Evolutionary conservation across 1,140 invertebrate genomes (phyloP), one percentile per base, ranked within the genome.

Genomic region (Heliconius congener): DNA sequence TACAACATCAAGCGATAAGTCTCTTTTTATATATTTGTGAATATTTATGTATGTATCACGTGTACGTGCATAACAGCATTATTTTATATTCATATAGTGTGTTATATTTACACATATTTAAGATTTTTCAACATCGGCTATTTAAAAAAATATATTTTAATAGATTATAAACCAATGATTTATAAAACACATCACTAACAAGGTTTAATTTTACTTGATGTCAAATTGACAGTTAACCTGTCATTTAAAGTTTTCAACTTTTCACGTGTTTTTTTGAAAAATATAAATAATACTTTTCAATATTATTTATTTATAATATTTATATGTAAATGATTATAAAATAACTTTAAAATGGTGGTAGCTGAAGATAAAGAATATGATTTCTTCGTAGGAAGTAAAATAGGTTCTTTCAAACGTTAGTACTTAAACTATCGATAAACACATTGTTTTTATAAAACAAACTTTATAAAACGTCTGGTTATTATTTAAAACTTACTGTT

Each of bases 351-450:
- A 80, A 93, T 93, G 90, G 81, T 89, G 73, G 66, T 91, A 71
- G 79, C 85, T 80, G 85, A 93, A 75, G 84, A 92, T 37, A 89
- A 87, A 77, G 86, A 92, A 73, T 76, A 94, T 16, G 93, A 95
- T 78, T 82, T 95, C 81, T 94, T 94, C 78, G 90, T 95, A 39
- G 92, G 83, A 1, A 94, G 90, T 76, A 92, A 87, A 81, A 95
- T 95, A 77, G 94, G 94, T 77, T 93, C 94, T n/a, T 94, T 95
- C 71, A 95, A 95, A 91, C 94, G 93, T 95, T 83, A 89, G 93
- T 94, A 27, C 11, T 66, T 13, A 27, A 66, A 66, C 23, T 30
- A 13, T 23, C 1, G n/a, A 27, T n/a, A n/a, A n/a, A n/a, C n/a
- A n/a, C n/a, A n/a, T 66, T 66, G 16, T 34, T 52, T 77, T 73